A percentile compares a stretch with the other conserved stretches of the same genome.
These are phyloP conservation scores for Helicolenus hilgendorfi DNA, from an alignment of 2,797 vertebrate species.

Conservation along the genomic window DNA sequence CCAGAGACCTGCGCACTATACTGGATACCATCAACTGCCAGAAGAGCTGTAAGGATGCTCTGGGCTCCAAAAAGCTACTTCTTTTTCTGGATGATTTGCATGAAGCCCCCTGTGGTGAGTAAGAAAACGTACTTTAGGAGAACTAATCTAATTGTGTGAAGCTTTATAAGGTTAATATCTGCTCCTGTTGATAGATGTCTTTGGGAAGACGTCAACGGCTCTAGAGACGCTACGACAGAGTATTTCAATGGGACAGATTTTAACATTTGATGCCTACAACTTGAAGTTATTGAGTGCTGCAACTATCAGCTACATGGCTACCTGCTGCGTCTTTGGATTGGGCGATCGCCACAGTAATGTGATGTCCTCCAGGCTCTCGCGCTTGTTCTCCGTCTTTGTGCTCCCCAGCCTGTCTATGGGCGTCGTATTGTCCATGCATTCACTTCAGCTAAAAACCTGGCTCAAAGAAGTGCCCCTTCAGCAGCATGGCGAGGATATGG, in stretches of 20 bases:
- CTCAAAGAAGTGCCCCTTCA: slow-evolving; percentile 82
- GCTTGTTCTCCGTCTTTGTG: slow-evolving; percentile 91
- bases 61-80: slow-evolving; percentile 56
- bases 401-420: slow-evolving; percentile 84
- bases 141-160: background rate
- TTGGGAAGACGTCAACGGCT: slow-evolving; percentile 83
- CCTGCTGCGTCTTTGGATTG: slow-evolving; percentile 76
- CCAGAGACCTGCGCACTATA: slow-evolving; percentile 81
- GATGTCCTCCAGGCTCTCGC: slow-evolving; percentile 88
- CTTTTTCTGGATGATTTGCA: slow-evolving; percentile 83
- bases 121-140: background rate
- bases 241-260: slow-evolving; percentile 85
- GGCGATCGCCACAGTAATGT: slow-evolving; percentile 34
- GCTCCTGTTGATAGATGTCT: slow-evolving; percentile 81
- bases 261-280: slow-evolving; percentile 69
- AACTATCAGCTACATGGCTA: slow-evolving; percentile 87
- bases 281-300: slow-evolving; percentile 79
- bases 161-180: background rate
- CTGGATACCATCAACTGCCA: slow-evolving; percentile 68
- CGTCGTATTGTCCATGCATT: slow-evolving; percentile 87
- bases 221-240: slow-evolving; percentile 92
- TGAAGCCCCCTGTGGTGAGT: slow-evolving; percentile 80
- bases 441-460: slow-evolving; percentile 86
- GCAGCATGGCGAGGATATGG: slow-evolving; percentile 70
- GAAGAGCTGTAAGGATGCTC: slow-evolving; percentile 4